These are phyloP conservation scores for human (Homo sapiens) DNA, from an alignment of 2,113 vertebrate species.

Conservation along the genomic window GRCh38 chr1:97428001-97428500, in stretches of 20 bases:
- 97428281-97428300: background rate
- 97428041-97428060: background rate
- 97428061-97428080: background rate
- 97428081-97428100: background rate
- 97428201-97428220: background rate
- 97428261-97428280: background rate
- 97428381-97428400: background rate
- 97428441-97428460: background rate
- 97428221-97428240: background rate
- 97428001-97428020: constrained; percentile 48
- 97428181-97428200: background rate
- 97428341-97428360: background rate
- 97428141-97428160: background rate
- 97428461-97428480: background rate
- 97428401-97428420: background rate
- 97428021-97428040: constrained; percentile 7
- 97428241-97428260: background rate
- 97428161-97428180: background rate
- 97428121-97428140: background rate
- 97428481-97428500: background rate
- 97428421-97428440: background rate
- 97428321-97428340: background rate
- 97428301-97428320: background rate
- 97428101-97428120: constrained; percentile 1
- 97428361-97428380: background rate